Base-by-base conservation (phyloP, 2,888 invertebrate genomes). In the Zygothrica quintamaculata region DNA sequence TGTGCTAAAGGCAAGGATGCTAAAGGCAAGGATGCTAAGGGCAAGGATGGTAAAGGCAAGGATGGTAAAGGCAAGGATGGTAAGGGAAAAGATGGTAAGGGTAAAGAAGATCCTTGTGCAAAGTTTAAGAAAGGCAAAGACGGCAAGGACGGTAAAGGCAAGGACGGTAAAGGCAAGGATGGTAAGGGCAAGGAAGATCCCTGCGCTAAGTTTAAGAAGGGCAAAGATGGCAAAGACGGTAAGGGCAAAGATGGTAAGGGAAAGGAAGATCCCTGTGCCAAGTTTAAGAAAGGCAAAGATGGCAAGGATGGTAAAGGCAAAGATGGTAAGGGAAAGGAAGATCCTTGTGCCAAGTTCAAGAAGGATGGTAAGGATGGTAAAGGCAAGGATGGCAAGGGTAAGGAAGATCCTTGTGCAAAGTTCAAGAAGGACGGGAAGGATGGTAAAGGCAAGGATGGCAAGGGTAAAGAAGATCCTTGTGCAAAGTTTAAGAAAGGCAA, bases 101-200 rank as follows among this genome's bases (percentile, higher is more conserved):
- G n/a, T n/a, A n/a, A n/a, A n/a, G n/a, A 40, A 7, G 65, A 70
- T 26, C 39, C 52, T 9, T 71, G 70, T 9, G 69, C 33, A 1
- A 67, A 73, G 8, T 48, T 51, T 11, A 61, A 70, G 22, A 64
- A 66, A 18, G 55, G 37, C 1, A 58, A 58, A n/a, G 25, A 18
- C 7, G 61, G 33, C 0, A 58, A 62, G 9, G 50, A 16, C 5
- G 40, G 37, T n/a, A n/a, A n/a, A n/a, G n/a, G n/a, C n/a, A n/a
- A n/a, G n/a, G n/a, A n/a, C n/a, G n/a, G n/a, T n/a, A n/a, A n/a
- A n/a, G n/a, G n/a, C 31, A 43, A 36, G 5, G 57, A 33, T 34
- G 31, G 26, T 26, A 31, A 50, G 13, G 39, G 31, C n/a, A n/a
- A n/a, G n/a, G n/a, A n/a, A n/a, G n/a, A n/a, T n/a, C n/a, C n/a